Base-by-base conservation (phyloP, 2,888 invertebrate species). In the Caenorhabditis japonica region DNA sequence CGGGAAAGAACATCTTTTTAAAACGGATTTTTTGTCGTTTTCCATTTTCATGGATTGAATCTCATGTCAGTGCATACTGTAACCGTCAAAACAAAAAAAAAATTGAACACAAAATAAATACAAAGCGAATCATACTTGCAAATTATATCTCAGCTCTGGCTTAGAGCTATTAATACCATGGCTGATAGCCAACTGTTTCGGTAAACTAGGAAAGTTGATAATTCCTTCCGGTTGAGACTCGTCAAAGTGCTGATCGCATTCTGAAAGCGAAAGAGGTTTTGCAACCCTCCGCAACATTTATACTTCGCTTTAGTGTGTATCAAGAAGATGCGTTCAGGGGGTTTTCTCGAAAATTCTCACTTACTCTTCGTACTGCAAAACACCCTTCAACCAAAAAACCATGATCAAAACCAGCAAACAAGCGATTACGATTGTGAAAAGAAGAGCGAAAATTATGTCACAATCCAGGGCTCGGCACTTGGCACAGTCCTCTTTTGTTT, bases 311-410 rank as follows among this genome's bases (percentile, higher is more conserved):
- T n/a, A n/a, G n/a, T n/a, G n/a, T n/a, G n/a, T n/a, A n/a, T n/a
- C n/a, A n/a, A n/a, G n/a, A n/a, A n/a, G n/a, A n/a, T n/a, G n/a
- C n/a, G n/a, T n/a, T n/a, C n/a, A n/a, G n/a, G n/a, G n/a, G n/a
- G n/a, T n/a, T n/a, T n/a, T n/a, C n/a, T n/a, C n/a, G n/a, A n/a
- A n/a, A n/a, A n/a, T n/a, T n/a, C n/a, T n/a, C n/a, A 76, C 84
- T 80, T 64, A 86, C 86, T 86, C 85, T 75, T 86, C 82, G 69
- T 86, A 86, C 51, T 83, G 78, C 12, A 85, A 68, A 4, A 87
- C 85, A 33, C 86, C 87, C 51, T 84, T 81, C 47, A 87, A 76
- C 87, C 87, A 87, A 70, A 87, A 86, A 41, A 85, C 79, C 83
- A 87, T 84, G 53, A 87, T 86, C 27, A 87, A 68, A 8, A 85